Base-by-base conservation (phyloP, 2,113 vertebrate genomes). In the Cygnus atratus region DNA sequence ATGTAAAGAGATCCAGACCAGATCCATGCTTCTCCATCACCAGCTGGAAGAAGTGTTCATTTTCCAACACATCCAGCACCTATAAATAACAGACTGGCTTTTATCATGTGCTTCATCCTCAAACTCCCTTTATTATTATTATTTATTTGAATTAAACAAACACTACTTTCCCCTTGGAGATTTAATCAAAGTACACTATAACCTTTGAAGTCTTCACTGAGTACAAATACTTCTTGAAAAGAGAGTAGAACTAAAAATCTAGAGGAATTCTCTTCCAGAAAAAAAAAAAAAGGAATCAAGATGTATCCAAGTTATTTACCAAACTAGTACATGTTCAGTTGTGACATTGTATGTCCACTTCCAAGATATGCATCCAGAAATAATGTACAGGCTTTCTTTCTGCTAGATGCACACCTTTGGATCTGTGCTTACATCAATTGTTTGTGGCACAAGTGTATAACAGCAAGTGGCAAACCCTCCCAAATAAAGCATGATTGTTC, bases 1-100 rank as follows among this genome's bases (percentile, higher is more conserved):
- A 99, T 6, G 99, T 98, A 48, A 99, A 99, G 78, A 99, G 98
- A 97, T 99, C 99, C 85, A 99, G 92, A 44, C 99, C 99, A 6
- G 98, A 98, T 50, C 99, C 99, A 4, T 99, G 99, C 90, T 99
- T 99, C 97, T 99, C 99, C 99, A 99, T 99, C 84, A 99, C 99
- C 91, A 99, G 98, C 82, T 99, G 99, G 94, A 99, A 99, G 95
- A 99, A 99, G 16, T 52, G 94, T 31, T 98, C 98, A 85, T 99
- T 99, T 95, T 99, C 99, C 97, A 99, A 99, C 21, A 99, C 98
- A 87, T 99, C 98, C 92, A 99, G 80, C 43, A 99, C 98, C 99
- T 99, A 65, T 15, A 84, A 59, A 93, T 79, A 93, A 81, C 55
- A 79, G 61, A 20, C 12, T 65, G 26, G 19, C 44, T 68, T 16